Evolutionary conservation across 37 sponge, comb jelly and placozoan genomes (phyloP).

Genomic region (Halichondria panicea): DNA sequence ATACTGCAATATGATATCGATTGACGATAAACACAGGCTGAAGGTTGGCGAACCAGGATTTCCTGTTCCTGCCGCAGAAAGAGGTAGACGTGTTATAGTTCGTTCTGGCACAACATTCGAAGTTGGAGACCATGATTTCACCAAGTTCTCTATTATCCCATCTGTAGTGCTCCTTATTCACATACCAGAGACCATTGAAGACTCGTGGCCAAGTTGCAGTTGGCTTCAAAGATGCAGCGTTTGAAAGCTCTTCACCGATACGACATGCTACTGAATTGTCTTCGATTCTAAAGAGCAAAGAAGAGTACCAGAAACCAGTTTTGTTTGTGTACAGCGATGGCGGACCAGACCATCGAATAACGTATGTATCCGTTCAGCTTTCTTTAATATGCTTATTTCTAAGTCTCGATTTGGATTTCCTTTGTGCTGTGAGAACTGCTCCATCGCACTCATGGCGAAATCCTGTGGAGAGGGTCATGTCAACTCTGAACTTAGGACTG

Average conservation of each 20-base stretch:
- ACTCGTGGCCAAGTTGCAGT: conserved; percentile 47
- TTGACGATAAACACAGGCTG: conserved; percentile 47
- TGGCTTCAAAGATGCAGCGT: conserved; percentile 44
- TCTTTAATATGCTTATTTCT: conserved; percentile 40
- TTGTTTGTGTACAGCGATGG: conserved; percentile 58
- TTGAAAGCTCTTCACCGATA: conserved; percentile 46
- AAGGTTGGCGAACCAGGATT: conserved; percentile 34
- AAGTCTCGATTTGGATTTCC: conserved; percentile 49
- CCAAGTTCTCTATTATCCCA: neutral
- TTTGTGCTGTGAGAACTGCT: conserved; percentile 42
- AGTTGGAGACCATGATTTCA: conserved; percentile 20
- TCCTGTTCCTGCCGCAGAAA: conserved; percentile 21
- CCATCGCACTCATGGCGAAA: conserved; percentile 43
- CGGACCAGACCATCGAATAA: conserved; percentile 59
- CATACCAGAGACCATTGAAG: conserved; percentile 41
- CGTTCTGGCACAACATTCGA: conserved; percentile 2
- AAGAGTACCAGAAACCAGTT: too few relatives aligned
- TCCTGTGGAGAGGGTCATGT: conserved; percentile 47
- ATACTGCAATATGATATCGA: conserved; percentile 17
- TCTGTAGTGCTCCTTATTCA: conserved; percentile 10
- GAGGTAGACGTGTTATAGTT: conserved; percentile 5
- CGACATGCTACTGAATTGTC: conserved; percentile 57
- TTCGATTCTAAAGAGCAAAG: neutral
- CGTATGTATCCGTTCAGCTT: conserved; percentile 41
- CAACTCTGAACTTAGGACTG: conserved; percentile 45